phyloP scores from a whole-genome alignment of 92 coral and sea anemone genomes.

The Hydrozoanthus gracilis region DNA sequence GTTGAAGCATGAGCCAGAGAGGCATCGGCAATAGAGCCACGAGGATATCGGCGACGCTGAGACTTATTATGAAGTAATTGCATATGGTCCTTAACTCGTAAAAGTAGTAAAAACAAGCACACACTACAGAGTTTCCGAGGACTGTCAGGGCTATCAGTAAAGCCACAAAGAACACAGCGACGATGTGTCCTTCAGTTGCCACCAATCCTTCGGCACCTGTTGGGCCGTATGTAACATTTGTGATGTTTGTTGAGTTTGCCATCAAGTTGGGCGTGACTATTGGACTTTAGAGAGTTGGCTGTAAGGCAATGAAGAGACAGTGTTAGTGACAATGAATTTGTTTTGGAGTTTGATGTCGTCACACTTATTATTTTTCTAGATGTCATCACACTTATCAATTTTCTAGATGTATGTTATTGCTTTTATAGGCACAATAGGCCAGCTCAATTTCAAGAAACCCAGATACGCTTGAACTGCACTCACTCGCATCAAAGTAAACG shows the following conservation, averaged over 20 bases:
- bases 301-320: background rate
- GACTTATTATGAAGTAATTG: conserved; percentile 93
- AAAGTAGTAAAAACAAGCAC: conserved; percentile 82
- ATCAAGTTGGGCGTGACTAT: background rate
- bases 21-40: conserved; percentile 96
- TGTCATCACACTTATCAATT: too few relatives aligned
- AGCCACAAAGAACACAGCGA: conserved; percentile 80
- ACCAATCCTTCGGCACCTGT: background rate
- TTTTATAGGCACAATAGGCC: too few relatives aligned
- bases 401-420: too few relatives aligned
- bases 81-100: conserved; percentile 84
- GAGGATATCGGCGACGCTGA: conserved; percentile 86
- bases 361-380: too few relatives aligned
- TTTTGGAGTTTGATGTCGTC: too few relatives aligned
- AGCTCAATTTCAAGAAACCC: too few relatives aligned
- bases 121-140: conserved; percentile 82
- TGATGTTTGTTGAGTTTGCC: background rate
- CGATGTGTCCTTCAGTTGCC: conserved; percentile 68
- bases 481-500: too few relatives aligned
- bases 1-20: conserved; percentile 79
- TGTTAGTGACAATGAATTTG: background rate
- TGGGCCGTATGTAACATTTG: background rate
- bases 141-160: conserved; percentile 78
- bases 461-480: too few relatives aligned
- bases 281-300: background rate